Evolutionary conservation across 2,797 vertebrate species (phyloP), one percentile per base, ranked within the genome.

Genomic region (Apogon hyalosoma): DNA sequence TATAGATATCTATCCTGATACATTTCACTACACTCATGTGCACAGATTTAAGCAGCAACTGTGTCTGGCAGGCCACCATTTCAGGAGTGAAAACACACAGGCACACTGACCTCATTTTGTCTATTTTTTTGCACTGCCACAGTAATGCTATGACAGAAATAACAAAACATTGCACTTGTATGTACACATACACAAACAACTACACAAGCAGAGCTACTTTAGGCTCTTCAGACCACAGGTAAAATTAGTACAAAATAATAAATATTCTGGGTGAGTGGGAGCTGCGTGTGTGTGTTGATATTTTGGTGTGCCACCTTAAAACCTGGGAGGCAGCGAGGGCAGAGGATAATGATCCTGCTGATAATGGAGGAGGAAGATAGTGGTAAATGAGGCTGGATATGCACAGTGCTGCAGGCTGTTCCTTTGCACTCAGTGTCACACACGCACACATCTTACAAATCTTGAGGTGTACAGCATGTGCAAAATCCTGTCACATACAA

Each of bases 341-440:
- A 74, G 57, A 60, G 69, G 80, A 88, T 88, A 89, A 89, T 83
- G 83, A 88, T 87, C 63, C 55, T 24, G 77, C 82, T 87, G 80
- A 88, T 90, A 83, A 87, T 63, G 74, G 85, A 83, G 82, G 86
- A 82, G 79, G 77, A 76, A 85, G 77, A 74, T 69, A 28, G 24
- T 83, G 75, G 73, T 71, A 86, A 90, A 90, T 86, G 83, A 86
- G 78, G 84, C 83, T 83, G 59, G 62, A 81, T 86, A 76, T 86
- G 75, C 74, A 83, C 62, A 49, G 54, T 51, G 85, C 89, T 90
- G 82, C 77, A 86, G 87, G 86, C 82, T 83, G 74, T 76, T 90
- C 66, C 62, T 86, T 81, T 85, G 65, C 77, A 80, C 80, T 45
- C 73, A 16, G 42, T 69, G n/a, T 76, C 71, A 54, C 61, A 41